phyloP scores from a whole-genome alignment of 2,888 invertebrate genomes.

The Coecobrya sp. region DNA sequence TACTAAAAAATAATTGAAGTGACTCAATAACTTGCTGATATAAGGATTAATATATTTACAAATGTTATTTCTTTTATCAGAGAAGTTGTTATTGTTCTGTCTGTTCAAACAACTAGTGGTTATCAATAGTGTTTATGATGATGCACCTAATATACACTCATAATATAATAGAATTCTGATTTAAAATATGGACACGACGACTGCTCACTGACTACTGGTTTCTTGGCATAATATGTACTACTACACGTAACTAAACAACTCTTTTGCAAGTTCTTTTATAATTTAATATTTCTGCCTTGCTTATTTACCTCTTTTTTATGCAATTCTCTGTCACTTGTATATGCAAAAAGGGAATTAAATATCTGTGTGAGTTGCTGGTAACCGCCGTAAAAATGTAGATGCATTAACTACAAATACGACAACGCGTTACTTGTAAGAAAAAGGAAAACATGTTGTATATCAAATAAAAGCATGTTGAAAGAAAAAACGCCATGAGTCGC shows the following conservation, averaged over 20 bases:
- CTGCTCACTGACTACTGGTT: conserved; percentile 51
- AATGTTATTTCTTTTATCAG: background rate
- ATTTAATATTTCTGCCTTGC: background rate
- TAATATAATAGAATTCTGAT: too few species aligned
- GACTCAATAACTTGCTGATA: conserved; percentile 27
- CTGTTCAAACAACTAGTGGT: background rate
- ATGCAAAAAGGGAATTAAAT: background rate
- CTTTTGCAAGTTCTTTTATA: background rate
- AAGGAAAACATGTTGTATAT: conserved; percentile 6
- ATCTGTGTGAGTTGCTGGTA: background rate
- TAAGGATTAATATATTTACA: background rate
- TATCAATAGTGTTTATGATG: background rate
- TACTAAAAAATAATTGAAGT: conserved; percentile 14
- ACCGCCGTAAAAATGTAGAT: background rate
- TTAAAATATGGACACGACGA: conserved; percentile 23
- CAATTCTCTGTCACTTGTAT: too few species aligned
- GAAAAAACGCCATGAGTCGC: conserved; percentile 16
- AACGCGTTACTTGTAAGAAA: too few species aligned
- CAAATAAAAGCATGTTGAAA: conserved; percentile 9
- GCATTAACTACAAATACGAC: too few species aligned
- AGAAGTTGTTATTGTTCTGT: background rate
- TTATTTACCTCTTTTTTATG: background rate
- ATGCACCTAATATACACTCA: background rate
- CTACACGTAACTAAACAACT: background rate
- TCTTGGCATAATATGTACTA: conserved; percentile 23